Conservation (phyloP, 2,113 vertebrate genomes). For the Tricholaema leucomelas region DNA sequence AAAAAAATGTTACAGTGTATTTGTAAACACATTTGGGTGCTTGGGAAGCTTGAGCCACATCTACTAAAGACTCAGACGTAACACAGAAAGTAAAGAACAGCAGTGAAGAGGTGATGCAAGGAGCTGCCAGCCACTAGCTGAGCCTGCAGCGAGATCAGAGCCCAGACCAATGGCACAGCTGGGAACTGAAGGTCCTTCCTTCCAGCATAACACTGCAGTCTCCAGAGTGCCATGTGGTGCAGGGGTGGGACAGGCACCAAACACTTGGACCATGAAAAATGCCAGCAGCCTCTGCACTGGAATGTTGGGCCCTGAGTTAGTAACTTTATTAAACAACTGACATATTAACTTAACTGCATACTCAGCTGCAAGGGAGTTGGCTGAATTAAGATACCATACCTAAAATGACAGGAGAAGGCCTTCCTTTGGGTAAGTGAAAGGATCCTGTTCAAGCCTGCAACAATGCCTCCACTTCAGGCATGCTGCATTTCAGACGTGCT, state of each 20-base stretch:
- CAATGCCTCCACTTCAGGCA: not conserved
- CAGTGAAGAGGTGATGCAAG: fast-evolving
- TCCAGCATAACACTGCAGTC: fast-evolving
- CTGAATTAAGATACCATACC: not conserved
- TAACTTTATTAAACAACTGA: not conserved
- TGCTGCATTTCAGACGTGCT: not conserved
- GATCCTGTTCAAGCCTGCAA: not conserved
- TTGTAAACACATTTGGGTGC: not conserved
- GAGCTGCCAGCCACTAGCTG: fast-evolving
- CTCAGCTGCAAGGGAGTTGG: not conserved
- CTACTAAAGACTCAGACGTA: not conserved
- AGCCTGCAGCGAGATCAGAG: not conserved
- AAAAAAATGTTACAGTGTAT: not conserved
- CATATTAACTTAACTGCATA: not conserved
- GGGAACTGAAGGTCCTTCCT: fast-evolving
- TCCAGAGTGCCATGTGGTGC: fast-evolving
- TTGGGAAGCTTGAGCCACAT: not conserved
- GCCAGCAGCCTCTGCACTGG: not conserved
- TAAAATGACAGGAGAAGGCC: fast-evolving
- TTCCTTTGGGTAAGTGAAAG: not conserved
- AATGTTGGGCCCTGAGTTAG: not conserved
- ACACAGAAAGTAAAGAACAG: not conserved
- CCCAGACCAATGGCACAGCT: fast-evolving
- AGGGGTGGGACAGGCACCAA: not conserved
- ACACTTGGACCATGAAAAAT: not conserved